Percentiles rank a stretch among this genome's conserved stretches.
Evolutionary conservation across 1,140 invertebrate species (phyloP).

Genomic region (Zophobas atratus): DNA sequence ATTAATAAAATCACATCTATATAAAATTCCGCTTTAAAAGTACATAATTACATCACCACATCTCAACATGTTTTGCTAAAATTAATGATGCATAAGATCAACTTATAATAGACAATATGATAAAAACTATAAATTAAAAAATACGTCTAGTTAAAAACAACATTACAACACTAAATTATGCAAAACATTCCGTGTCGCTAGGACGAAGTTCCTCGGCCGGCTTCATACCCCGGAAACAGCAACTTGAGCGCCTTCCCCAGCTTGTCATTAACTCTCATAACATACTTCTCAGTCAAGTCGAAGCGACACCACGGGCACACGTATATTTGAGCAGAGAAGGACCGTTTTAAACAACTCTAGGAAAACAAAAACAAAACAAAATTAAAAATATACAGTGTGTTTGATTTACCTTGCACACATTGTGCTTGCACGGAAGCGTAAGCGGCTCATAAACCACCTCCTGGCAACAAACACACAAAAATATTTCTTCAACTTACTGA

Average conservation of each 20-base stretch:
- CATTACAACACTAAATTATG: too few relatives aligned
- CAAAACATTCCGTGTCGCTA: too few relatives aligned
- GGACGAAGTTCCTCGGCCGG: background rate
- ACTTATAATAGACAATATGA: too few relatives aligned
- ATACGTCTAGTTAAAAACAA: too few relatives aligned
- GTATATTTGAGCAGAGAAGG: conserved; percentile 77
- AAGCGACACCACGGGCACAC: conserved; percentile 80
- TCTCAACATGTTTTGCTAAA: too few relatives aligned
- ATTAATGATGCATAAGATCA: too few relatives aligned
- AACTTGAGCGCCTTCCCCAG: conserved; percentile 66
- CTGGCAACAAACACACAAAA: conserved; percentile 87
- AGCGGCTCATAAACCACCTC: conserved; percentile 82
- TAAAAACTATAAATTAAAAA: too few relatives aligned
- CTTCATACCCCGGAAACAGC: conserved; percentile 62
- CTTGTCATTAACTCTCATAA: conserved; percentile 72
- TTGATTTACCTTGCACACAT: conserved; percentile 78
- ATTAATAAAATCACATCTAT: too few relatives aligned
- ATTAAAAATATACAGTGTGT: conserved; percentile 5
- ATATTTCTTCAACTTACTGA: conserved; percentile 77
- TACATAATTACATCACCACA: too few relatives aligned
- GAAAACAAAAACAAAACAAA: conserved; percentile 21
- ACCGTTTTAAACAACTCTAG: conserved; percentile 77
- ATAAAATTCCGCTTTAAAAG: too few relatives aligned
- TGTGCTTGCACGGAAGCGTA: conserved; percentile 84
- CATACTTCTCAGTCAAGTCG: conserved; percentile 73